phyloP scores from a whole-genome alignment of 2,888 invertebrate genomes.

The Heteromyza rotundicornis region DNA sequence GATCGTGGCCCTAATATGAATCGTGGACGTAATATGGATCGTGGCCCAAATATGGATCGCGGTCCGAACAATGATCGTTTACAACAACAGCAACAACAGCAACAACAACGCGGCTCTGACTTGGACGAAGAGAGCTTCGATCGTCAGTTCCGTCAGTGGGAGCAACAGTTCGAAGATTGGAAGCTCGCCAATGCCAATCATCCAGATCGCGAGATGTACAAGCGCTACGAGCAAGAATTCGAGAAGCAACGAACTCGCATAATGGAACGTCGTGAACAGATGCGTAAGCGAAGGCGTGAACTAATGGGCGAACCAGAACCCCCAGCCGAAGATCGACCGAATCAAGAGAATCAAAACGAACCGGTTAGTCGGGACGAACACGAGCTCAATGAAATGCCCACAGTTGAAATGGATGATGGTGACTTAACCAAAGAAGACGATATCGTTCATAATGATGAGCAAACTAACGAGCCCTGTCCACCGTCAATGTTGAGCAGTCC shows the following conservation, averaged over 20 bases:
- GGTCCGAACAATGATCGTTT: neutral
- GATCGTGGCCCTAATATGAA: neutral
- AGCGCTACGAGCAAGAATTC: conserved; percentile 88
- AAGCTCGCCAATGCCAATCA: conserved; percentile 89
- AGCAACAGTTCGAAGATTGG: conserved; percentile 90
- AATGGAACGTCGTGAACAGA: conserved; percentile 79
- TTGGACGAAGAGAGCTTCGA: conserved; percentile 84
- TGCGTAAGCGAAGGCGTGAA: conserved; percentile 68
- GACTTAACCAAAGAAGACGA: neutral
- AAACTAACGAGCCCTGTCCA: neutral
- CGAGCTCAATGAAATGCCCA: neutral
- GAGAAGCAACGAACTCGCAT: conserved; percentile 81
- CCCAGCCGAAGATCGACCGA: neutral
- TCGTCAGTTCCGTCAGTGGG: conserved; percentile 89
- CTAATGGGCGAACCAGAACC: conserved; percentile 29
- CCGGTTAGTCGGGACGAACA: neutral
- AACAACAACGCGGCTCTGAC: conserved; percentile 70
- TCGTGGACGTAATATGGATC: too few relatives aligned
- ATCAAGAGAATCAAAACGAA: neutral
- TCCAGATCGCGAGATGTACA: conserved; percentile 86
- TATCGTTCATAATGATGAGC: neutral
- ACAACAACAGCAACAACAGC: conserved; percentile 70
- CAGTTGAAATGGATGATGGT: neutral
- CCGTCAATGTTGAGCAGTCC: neutral
- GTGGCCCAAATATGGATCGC: neutral